Evolutionary conservation across 92 coral and sea anemone species (phyloP).

Genomic region (Palythoa grandis): DNA sequence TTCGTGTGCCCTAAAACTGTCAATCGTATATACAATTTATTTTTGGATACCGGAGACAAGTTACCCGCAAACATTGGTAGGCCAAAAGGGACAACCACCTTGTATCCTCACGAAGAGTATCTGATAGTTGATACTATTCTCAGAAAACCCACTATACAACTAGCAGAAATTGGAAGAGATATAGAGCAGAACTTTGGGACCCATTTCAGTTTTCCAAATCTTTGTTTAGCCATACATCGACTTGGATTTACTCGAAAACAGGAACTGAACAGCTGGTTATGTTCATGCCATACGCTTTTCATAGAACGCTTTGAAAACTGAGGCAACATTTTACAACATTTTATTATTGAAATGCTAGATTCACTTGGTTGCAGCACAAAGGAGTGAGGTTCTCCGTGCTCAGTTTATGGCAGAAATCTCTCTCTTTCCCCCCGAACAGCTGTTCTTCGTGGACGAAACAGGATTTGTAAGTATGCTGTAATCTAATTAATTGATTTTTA

Average conservation of each 20-base stretch:
- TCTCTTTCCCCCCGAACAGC: conserved; percentile 48
- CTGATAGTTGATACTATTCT: neutral
- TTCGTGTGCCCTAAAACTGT: conserved; percentile 48
- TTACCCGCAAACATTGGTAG: too few species aligned
- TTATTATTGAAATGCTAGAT: conserved; percentile 8
- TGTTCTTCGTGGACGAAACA: conserved; percentile 65
- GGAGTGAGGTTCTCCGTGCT: conserved; percentile 48
- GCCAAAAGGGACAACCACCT: too few species aligned
- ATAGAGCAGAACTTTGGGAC: conserved; percentile 15
- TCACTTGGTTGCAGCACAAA: conserved; percentile 41
- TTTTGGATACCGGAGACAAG: too few species aligned
- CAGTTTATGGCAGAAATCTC: conserved; percentile 53
- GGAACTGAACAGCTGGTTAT: conserved; percentile 1
- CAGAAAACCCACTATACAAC: neutral
- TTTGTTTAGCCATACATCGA: conserved; percentile 5
- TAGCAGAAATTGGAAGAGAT: neutral
- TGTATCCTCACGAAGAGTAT: conserved; percentile 22
- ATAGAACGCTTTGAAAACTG: neutral
- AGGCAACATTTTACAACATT: too few species aligned
- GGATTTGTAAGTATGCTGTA: conserved; percentile 50
- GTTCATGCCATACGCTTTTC: neutral
- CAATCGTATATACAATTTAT: conserved; percentile 36
- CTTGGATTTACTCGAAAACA: conserved; percentile 34
- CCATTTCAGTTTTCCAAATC: neutral
- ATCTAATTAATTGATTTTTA: neutral